Percentiles rank a stretch among this genome's conserved stretches.
These are phyloP conservation scores for Epinephelus moara DNA, from an alignment of 2,113 vertebrate species.

Conservation along the genomic window DNA sequence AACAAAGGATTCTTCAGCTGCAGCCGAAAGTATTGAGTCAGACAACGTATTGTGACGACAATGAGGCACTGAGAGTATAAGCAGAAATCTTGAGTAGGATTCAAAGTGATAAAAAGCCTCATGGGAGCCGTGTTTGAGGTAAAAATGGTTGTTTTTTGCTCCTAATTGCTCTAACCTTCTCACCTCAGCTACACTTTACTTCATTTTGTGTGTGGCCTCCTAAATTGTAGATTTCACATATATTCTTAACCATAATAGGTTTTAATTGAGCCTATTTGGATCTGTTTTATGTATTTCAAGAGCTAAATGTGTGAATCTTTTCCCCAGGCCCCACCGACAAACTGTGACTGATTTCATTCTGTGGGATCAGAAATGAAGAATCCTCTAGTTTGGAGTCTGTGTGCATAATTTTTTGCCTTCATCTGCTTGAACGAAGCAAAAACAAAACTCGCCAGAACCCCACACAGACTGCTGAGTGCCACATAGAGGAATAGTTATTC, in stretches of 20 bases:
- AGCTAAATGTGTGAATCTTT: constrained; percentile 55
- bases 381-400: constrained; percentile 47
- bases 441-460: constrained; percentile 33
- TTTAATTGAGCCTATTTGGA: constrained; percentile 31
- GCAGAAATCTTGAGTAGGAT: constrained; percentile 27
- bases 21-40: constrained; percentile 51
- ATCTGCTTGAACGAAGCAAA: constrained; percentile 50
- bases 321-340: constrained; percentile 42
- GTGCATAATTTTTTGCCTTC: constrained; percentile 24
- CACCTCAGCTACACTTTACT: background rate
- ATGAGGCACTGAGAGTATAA: constrained; percentile 15
- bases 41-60: constrained; percentile 17
- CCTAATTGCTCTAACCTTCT: constrained; percentile 6
- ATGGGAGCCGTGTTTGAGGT: constrained; percentile 47
- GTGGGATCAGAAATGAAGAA: constrained; percentile 44
- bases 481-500: constrained; percentile 3
- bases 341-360: constrained; percentile 54
- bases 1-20: constrained; percentile 47
- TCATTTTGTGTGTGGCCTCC: background rate
- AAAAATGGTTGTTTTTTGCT: constrained; percentile 22
- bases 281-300: constrained; percentile 36
- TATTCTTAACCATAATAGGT: constrained; percentile 16
- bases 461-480: constrained; percentile 26
- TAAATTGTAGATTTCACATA: constrained; percentile 3
- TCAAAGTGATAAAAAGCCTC: constrained; percentile 28